Evolutionary conservation across 2,888 invertebrate species (phyloP).

Genomic region (Pediacus dermestoides): DNA sequence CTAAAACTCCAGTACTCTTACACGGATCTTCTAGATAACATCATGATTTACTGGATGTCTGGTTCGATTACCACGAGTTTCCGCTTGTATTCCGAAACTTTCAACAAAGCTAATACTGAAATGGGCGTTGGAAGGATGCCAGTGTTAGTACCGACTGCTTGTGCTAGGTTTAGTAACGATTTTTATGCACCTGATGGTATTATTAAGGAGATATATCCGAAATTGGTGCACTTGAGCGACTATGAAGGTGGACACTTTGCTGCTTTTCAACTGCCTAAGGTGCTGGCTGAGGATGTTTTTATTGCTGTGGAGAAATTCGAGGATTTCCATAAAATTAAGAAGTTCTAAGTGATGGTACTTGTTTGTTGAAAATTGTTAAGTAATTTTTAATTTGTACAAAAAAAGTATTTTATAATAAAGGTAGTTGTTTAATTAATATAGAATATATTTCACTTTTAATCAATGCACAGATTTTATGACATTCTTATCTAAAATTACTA

Average conservation of each 20-base stretch:
- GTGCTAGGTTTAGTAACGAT: conserved; percentile 71
- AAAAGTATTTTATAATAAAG: too few species aligned
- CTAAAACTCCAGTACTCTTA: conserved; percentile 61
- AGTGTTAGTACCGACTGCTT: conserved; percentile 63
- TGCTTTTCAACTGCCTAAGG: conserved; percentile 70
- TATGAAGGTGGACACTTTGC: conserved; percentile 77
- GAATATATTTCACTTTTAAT: too few species aligned
- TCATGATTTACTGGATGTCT: conserved; percentile 79
- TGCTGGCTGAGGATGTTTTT: conserved; percentile 64
- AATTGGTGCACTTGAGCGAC: conserved; percentile 65
- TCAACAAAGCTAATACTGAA: conserved; percentile 29
- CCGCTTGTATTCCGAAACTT: conserved; percentile 69
- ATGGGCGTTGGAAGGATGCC: conserved; percentile 1
- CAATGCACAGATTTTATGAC: too few species aligned
- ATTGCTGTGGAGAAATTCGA: conserved; percentile 55
- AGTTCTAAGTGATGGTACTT: conserved; percentile 1
- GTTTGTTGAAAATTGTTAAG: conserved; percentile 1
- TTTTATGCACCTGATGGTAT: conserved; percentile 57
- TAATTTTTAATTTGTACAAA: too few species aligned
- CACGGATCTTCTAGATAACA: conserved; percentile 70
- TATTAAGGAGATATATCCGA: conserved; percentile 57
- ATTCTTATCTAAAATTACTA: too few species aligned
- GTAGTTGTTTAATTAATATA: too few species aligned
- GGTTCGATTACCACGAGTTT: conserved; percentile 69
- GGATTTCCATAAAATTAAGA: conserved; percentile 19